A percentile compares a stretch with the other conserved stretches of the same genome.
These are phyloP conservation scores for Ia io DNA, from an alignment of 2,113 vertebrate genomes.

Conservation along the genomic window DNA sequence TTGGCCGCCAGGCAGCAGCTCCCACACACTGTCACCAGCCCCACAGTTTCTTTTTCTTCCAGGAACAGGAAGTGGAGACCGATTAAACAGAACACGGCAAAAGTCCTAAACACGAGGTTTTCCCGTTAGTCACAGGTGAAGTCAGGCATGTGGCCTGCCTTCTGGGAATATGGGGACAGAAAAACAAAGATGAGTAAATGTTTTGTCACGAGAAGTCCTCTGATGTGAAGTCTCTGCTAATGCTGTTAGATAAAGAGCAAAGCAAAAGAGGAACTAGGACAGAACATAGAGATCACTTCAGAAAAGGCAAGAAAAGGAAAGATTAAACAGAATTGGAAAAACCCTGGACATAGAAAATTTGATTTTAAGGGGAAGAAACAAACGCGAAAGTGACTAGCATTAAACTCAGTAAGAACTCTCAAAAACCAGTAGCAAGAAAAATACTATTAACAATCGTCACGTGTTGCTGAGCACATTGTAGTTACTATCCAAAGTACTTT, in stretches of 20 bases:
- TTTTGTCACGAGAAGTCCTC: background rate
- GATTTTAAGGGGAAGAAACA: background rate
- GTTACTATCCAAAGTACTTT: background rate
- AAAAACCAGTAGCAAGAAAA: background rate
- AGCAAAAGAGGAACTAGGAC: background rate
- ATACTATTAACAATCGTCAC: background rate
- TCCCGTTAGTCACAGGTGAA: constrained; percentile 55
- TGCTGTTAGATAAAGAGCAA: background rate
- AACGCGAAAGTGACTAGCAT: background rate
- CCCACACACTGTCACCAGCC: background rate
- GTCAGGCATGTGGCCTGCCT: background rate
- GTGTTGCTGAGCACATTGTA: background rate
- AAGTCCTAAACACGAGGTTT: background rate
- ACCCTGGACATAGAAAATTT: background rate
- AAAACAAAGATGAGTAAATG: background rate
- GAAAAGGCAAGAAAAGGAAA: background rate
- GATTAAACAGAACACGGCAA: constrained; percentile 20
- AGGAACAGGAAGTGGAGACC: constrained; percentile 48
- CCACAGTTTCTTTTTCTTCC: constrained; percentile 35
- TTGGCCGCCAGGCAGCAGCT: background rate
- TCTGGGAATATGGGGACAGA: background rate
- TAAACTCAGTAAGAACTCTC: background rate
- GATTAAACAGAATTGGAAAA: background rate
- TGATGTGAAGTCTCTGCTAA: background rate
- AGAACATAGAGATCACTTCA: background rate